Conservation (phyloP, 2,888 invertebrate species). For the Willowsia nigromaculata region DNA sequence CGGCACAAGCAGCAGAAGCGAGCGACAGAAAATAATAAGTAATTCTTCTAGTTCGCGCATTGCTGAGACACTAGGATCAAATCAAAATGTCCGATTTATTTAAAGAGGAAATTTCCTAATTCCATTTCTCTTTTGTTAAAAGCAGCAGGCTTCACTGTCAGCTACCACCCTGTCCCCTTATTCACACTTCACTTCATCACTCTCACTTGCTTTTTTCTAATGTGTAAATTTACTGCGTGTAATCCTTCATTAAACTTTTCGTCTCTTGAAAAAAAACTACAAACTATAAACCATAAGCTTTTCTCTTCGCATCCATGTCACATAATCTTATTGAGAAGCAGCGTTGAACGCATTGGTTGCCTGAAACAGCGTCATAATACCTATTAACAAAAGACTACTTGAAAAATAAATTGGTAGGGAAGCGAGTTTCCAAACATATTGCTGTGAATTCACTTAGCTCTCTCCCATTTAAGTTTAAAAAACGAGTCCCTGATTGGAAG, state of each 20-base stretch:
- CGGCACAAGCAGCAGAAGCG: not conserved
- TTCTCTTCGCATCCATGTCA: too few species aligned
- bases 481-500: not conserved
- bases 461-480: not conserved
- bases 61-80: not conserved
- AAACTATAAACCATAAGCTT: too few species aligned
- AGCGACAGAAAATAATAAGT: slow-evolving; percentile 1
- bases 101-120: slow-evolving; percentile 4
- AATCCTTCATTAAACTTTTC: slow-evolving; percentile 56
- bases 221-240: not conserved
- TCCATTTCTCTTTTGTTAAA: not conserved
- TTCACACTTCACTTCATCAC: not conserved
- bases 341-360: too few species aligned
- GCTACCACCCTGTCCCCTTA: not conserved
- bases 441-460: not conserved
- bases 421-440: not conserved
- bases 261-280: not conserved
- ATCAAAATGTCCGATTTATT: not conserved
- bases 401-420: slow-evolving; percentile 25
- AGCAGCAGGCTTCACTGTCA: not conserved
- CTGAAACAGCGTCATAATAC: too few species aligned
- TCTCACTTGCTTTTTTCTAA: not conserved
- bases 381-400: too few species aligned
- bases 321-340: not conserved
- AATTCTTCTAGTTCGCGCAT: not conserved